These are phyloP conservation scores for Pedionomus torquatus DNA, from an alignment of 2,113 vertebrate genomes.

Conservation along the genomic window DNA sequence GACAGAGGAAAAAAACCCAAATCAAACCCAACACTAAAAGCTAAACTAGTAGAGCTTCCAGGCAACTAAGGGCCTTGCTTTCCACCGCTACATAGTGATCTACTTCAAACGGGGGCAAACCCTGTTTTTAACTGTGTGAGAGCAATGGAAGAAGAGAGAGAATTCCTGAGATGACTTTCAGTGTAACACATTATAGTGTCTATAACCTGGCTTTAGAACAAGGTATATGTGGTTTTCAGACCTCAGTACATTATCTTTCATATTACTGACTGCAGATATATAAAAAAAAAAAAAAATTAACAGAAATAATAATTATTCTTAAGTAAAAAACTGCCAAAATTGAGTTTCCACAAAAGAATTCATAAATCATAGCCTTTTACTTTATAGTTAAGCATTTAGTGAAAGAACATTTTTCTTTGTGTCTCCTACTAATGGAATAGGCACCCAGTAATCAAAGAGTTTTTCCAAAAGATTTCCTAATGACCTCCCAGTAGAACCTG, in stretches of 20 bases:
- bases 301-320: neutral
- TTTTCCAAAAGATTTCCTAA: neutral
- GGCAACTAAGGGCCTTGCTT: neutral
- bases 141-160: neutral
- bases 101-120: neutral
- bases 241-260: neutral
- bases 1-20: neutral
- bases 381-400: neutral
- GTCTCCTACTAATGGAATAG: neutral
- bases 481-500: neutral
- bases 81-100: neutral
- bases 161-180: neutral
- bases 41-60: neutral
- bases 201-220: neutral
- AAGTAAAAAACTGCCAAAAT: neutral
- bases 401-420: neutral
- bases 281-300: neutral
- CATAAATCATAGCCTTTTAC: neutral
- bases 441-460: neutral
- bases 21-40: neutral
- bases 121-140: neutral
- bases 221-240: neutral
- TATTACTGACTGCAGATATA: neutral
- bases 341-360: neutral
- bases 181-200: neutral